phyloP scores from a whole-genome alignment of 2,797 vertebrate genomes.

The Sebastes melanostomus region DNA sequence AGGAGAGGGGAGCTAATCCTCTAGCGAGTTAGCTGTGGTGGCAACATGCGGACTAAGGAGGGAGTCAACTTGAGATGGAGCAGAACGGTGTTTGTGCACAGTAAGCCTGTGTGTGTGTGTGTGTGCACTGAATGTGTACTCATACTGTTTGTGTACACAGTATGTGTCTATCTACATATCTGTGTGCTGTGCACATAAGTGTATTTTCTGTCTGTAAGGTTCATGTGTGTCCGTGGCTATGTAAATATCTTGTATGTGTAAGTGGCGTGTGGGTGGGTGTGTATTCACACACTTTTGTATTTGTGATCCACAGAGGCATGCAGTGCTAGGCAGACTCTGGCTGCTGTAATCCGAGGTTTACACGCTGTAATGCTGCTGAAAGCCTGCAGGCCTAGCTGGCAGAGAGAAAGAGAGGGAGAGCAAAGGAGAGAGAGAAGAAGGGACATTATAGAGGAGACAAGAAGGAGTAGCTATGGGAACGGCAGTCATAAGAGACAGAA shows the following conservation, averaged over 20 bases:
- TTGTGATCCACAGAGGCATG: slow-evolving; percentile 74
- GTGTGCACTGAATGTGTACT: background rate
- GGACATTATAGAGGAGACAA: slow-evolving; percentile 39
- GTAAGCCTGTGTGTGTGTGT: slow-evolving; percentile 1
- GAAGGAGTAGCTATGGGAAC: slow-evolving; percentile 15
- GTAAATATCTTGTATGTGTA: slow-evolving; percentile 34
- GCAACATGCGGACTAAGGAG: slow-evolving; percentile 9
- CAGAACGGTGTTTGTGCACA: slow-evolving; percentile 16
- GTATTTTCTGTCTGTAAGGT: slow-evolving; percentile 10
- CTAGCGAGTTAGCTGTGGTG: slow-evolving; percentile 8
- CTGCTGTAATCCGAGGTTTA: slow-evolving; percentile 85
- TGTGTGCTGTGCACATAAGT: background rate
- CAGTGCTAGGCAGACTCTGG: slow-evolving; percentile 64
- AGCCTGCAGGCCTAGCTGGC: slow-evolving; percentile 76
- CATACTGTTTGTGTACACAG: background rate
- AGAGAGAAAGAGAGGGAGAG: slow-evolving; percentile 43
- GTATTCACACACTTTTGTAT: slow-evolving; percentile 58
- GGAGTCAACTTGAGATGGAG: slow-evolving; percentile 26
- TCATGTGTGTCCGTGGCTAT: slow-evolving; percentile 17
- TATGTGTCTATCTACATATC: background rate
- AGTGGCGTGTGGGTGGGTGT: slow-evolving; percentile 39
- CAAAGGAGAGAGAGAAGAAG: slow-evolving; percentile 12
- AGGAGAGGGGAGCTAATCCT: slow-evolving; percentile 42
- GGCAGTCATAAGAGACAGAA: background rate
- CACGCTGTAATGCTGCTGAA: slow-evolving; percentile 82